Conservation (phyloP, 2,113 vertebrate genomes). For the Cygnus buccinator region DNA sequence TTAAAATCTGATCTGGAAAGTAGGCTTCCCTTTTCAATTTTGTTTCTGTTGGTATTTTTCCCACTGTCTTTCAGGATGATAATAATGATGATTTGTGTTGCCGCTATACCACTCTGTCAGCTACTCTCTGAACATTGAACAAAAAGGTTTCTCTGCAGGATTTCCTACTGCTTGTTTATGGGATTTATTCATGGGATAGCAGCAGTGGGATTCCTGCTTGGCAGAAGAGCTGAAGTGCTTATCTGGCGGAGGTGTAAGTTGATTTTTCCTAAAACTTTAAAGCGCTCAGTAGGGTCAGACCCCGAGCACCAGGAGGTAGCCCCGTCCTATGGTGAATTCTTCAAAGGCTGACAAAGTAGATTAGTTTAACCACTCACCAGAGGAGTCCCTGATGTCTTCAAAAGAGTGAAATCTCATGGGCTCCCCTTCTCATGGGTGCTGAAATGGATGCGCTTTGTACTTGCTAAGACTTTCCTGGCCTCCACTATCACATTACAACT, state of each 20-base stretch:
- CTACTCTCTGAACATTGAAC: not conserved
- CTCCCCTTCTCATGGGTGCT: not conserved
- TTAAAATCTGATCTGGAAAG: slow-evolving; percentile 34
- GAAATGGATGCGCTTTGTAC: not conserved
- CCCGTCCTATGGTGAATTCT: not conserved
- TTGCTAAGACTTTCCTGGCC: not conserved
- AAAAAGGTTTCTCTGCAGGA: slow-evolving; percentile 34
- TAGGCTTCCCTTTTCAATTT: not conserved
- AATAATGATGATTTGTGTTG: slow-evolving; percentile 44
- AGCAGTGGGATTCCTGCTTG: slow-evolving; percentile 1
- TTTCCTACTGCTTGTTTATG: slow-evolving; percentile 33
- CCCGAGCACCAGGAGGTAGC: not conserved
- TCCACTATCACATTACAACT: rapidly evolving
- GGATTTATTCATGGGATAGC: not conserved
- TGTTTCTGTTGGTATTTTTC: slow-evolving; percentile 24
- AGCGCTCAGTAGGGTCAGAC: not conserved
- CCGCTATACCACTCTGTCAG: slow-evolving; percentile 4
- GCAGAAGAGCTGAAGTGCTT: slow-evolving; percentile 13
- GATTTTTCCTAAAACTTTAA: slow-evolving; percentile 18
- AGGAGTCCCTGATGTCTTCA: not conserved
- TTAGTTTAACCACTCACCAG: not conserved
- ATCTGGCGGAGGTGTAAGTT: not conserved
- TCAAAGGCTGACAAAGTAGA: not conserved
- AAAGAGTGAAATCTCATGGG: not conserved
- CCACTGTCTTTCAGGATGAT: slow-evolving; percentile 18